Conservation (phyloP, 2,888 invertebrate genomes). For the Chalcis sispes region DNA sequence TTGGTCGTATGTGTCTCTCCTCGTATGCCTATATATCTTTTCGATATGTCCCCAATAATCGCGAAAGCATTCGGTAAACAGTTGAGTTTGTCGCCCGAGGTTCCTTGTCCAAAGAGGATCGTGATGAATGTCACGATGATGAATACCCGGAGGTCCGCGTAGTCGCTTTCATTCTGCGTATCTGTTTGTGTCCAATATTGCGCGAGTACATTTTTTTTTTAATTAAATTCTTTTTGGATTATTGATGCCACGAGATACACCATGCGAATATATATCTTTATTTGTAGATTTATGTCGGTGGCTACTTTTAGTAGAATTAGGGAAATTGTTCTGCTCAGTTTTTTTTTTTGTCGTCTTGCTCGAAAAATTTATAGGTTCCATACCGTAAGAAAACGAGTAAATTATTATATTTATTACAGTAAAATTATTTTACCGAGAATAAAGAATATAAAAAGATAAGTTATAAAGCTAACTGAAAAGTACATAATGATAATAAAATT, state of each 20-base stretch:
- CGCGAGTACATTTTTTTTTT: conserved; percentile 31
- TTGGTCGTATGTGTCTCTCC: not conserved
- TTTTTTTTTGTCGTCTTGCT: not conserved
- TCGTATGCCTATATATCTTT: conserved; percentile 29
- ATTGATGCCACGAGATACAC: conserved; percentile 7
- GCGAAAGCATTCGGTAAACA: conserved; percentile 55
- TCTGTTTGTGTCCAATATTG: not conserved
- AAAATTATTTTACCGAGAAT: no score
- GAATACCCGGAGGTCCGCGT: conserved; percentile 22
- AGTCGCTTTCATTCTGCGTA: not conserved
- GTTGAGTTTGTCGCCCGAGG: conserved; percentile 45
- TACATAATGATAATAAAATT: no score
- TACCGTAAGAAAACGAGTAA: no score
- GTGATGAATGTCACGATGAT: conserved; percentile 55
- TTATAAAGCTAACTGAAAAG: no score
- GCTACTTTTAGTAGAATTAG: conserved; percentile 26
- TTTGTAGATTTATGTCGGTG: conserved; percentile 30
- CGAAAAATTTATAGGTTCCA: conserved; percentile 1
- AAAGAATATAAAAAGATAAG: no score
- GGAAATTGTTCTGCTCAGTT: not conserved
- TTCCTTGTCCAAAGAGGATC: conserved; percentile 18
- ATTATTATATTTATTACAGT: no score
- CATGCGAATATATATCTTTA: not conserved
- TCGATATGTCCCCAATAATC: conserved; percentile 54
- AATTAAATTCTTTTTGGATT: conserved; percentile 50